Evolutionary conservation across 2,113 vertebrate species (phyloP).

Genomic region (Recurvirostra avosetta): DNA sequence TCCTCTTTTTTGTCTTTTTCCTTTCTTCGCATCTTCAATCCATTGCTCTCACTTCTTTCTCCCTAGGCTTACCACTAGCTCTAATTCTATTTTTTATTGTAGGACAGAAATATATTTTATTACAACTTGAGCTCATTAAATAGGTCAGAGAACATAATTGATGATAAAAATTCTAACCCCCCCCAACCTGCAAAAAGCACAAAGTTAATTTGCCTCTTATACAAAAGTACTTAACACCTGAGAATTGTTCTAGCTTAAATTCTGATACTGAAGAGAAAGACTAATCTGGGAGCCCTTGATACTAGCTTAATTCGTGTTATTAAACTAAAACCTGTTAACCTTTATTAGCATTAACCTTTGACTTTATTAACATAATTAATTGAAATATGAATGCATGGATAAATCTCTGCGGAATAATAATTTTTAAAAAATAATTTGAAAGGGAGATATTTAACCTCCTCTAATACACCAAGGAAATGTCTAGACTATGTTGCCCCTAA

Average conservation of each 20-base stretch:
- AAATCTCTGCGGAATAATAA: neutral
- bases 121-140: neutral
- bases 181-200: neutral
- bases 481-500: neutral
- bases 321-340: neutral
- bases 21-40: neutral
- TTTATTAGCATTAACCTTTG: constrained; percentile 1
- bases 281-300: neutral
- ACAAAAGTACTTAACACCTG: neutral
- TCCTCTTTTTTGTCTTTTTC: neutral
- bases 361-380: constrained; percentile 25
- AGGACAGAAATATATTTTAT: neutral
- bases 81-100: neutral
- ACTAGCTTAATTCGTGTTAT: neutral
- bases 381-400: neutral
- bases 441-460: neutral
- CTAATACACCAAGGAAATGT: neutral
- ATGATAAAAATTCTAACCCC: neutral
- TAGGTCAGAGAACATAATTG: neutral
- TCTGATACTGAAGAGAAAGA: neutral
- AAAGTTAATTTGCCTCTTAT: neutral
- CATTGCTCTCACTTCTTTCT: neutral
- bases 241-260: neutral
- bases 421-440: neutral
- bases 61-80: neutral